These are phyloP conservation scores for Sialis fuliginosa DNA, from an alignment of 2,888 invertebrate genomes.

Conservation along the genomic window DNA sequence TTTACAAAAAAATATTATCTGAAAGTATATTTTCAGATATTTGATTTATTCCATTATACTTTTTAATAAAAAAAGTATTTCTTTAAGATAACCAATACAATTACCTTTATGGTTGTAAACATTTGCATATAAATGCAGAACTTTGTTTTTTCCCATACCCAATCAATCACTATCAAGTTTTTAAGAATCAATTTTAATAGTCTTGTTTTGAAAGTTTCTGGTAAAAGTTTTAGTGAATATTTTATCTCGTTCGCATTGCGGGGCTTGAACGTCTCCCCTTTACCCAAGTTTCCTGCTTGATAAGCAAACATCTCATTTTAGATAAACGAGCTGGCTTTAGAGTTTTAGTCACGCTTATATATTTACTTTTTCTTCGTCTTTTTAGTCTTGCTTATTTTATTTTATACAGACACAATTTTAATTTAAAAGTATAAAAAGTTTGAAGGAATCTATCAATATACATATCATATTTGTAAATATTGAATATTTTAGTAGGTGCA, in stretches of 20 bases:
- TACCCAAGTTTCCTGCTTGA: slow-evolving; percentile 25
- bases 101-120: neutral
- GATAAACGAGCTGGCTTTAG: neutral
- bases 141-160: neutral
- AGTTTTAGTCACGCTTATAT: too few species aligned
- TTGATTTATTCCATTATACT: too few species aligned
- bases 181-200: neutral
- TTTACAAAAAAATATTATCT: too few species aligned
- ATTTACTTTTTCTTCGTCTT: too few species aligned
- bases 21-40: too few species aligned
- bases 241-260: neutral
- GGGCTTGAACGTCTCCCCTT: neutral
- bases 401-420: too few species aligned
- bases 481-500: too few species aligned
- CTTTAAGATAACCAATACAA: neutral
- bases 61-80: neutral
- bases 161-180: neutral
- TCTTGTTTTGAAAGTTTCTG: neutral
- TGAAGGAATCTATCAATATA: too few species aligned
- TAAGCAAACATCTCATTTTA: slow-evolving; percentile 24
- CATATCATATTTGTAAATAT: too few species aligned
- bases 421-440: too few species aligned
- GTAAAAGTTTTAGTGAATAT: slow-evolving; percentile 2
- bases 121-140: neutral
- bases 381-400: too few species aligned